Evolutionary conservation across 2,888 invertebrate species (phyloP).

Genomic region (Pycnomerus fuliginosus): DNA sequence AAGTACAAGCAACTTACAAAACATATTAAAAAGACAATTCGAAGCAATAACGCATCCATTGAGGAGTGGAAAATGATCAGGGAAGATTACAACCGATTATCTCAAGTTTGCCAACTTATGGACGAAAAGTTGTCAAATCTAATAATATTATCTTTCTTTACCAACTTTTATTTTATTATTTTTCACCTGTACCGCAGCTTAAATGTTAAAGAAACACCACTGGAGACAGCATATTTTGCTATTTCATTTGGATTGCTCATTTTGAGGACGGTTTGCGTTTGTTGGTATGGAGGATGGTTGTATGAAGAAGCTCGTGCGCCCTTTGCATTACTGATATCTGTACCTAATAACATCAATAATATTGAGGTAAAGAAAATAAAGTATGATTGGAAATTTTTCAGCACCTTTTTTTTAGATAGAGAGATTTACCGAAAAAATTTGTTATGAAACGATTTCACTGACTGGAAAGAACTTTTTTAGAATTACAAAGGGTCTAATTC

Average conservation of each 20-base stretch:
- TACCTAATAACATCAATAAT: neutral
- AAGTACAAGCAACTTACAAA: slow-evolving; percentile 1
- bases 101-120: neutral
- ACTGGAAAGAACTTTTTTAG: slow-evolving; percentile 4
- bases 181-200: neutral
- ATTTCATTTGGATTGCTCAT: neutral
- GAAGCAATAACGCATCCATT: neutral
- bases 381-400: neutral
- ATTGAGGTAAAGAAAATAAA: neutral
- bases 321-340: neutral
- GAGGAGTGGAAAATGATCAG: slow-evolving; percentile 2
- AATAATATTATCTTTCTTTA: slow-evolving; percentile 1
- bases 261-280: neutral
- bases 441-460: neutral
- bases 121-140: slow-evolving; percentile 1
- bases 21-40: slow-evolving; percentile 1
- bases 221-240: slow-evolving; percentile 1
- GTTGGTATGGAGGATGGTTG: slow-evolving; percentile 4
- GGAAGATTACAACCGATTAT: neutral
- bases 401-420: neutral
- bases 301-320: slow-evolving; percentile 1
- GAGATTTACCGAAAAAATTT: slow-evolving; percentile 2
- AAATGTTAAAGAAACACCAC: neutral
- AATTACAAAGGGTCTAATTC: neutral
- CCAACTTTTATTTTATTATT: slow-evolving; percentile 3